Percentiles rank a stretch among this genome's conserved stretches.
These are phyloP conservation scores for Lichenostomus cassidix DNA, from an alignment of 2,113 vertebrate species.

Conservation along the genomic window DNA sequence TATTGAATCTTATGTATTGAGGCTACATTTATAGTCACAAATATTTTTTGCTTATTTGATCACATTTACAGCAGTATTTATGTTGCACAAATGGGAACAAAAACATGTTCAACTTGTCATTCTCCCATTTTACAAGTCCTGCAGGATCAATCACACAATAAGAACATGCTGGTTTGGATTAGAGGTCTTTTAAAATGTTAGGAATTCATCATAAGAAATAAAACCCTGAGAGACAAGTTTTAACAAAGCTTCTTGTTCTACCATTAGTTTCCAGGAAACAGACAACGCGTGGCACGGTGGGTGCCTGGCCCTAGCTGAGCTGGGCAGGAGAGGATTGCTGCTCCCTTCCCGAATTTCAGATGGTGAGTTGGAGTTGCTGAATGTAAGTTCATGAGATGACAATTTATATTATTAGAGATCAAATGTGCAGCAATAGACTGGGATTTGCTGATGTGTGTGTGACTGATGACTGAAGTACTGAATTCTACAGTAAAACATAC, in stretches of 20 bases:
- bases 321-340: conserved; percentile 91
- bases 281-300: conserved; percentile 94
- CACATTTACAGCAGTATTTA: not conserved
- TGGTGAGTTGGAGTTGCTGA: conserved; percentile 75
- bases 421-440: not conserved
- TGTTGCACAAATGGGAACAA: not conserved
- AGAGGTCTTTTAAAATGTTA: not conserved
- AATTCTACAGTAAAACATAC: not conserved
- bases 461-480: not conserved
- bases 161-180: not conserved
- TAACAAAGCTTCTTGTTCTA: not conserved
- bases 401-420: not conserved
- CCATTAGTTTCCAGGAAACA: conserved; percentile 89
- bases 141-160: not conserved
- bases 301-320: conserved; percentile 92
- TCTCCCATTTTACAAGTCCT: not conserved
- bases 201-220: not conserved
- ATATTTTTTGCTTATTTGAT: not conserved
- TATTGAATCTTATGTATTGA: not conserved
- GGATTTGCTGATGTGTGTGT: not conserved
- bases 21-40: not conserved
- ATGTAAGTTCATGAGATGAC: not conserved
- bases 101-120: not conserved
- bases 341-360: conserved; percentile 88
- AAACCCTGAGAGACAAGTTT: not conserved